Evolutionary conservation across 2,888 invertebrate species (phyloP), one percentile per base, ranked within the genome.

Genomic region (Cyaniris semiargus): DNA sequence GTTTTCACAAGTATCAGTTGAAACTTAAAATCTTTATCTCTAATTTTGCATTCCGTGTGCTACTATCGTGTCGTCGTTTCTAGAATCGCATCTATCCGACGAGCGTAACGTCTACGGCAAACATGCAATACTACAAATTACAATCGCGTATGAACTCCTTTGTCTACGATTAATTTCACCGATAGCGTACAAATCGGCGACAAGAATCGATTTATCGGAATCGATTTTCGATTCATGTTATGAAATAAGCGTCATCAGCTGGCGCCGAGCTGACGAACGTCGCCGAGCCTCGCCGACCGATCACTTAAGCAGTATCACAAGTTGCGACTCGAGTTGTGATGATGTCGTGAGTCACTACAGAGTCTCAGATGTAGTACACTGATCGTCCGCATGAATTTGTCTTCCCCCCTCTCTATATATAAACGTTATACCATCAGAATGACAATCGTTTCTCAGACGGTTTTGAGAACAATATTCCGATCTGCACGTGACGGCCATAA

Each of bases 391-490:
- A 15, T 48, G 48, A 53, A 18, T 15, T 53, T 0, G 3, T 53
- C 18, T 10, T 3, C 44, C 44, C 53, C 18, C 48, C 53, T 18
- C 15, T 53, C 53, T 53, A 1, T 18, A 53, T 60, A 4, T 23
- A 60, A 13, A 23, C 60, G 23, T 13, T 60, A 23, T 5, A 23
- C 60, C 81, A 79, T 78, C 79, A 84, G 92, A 91, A 92, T 93
- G 87, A 84, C 84, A 92, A 93, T 89, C 85, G 83, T 87, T 93
- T 91, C 92, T 89, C 90, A 88, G 87, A 86, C 91, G 88, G 90
- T 93, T 92, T 93, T 90, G 85, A 91, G 92, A 92, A 93, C 91
- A 88, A 92, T 92, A 86, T 92, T 90, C 91, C 87, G 84, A 90
- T 89, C 83, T 58, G 80, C 82, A 89, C 89, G 89, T 85, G 81